Evolutionary conservation across 2,888 invertebrate species (phyloP).

Genomic region (Thereva unica): DNA sequence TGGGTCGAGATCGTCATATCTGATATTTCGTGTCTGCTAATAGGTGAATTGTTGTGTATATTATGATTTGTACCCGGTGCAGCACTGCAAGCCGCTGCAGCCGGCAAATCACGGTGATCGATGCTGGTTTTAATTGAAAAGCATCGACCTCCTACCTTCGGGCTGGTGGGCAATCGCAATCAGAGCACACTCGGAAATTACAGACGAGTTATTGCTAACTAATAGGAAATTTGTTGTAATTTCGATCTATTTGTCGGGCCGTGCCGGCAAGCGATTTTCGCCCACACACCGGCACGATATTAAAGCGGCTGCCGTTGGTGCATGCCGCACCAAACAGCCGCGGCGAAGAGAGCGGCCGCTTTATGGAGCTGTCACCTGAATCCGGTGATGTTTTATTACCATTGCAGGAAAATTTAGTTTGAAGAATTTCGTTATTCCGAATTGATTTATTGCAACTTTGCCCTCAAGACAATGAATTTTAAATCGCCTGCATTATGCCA

Average conservation of each 20-base stretch:
- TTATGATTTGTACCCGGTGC: too few relatives aligned
- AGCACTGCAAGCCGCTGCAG: too few relatives aligned
- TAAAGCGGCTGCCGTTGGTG: too few relatives aligned
- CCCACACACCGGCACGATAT: constrained; percentile 21
- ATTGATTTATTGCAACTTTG: constrained; percentile 12
- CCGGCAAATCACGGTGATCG: too few relatives aligned
- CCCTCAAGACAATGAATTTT: constrained; percentile 15
- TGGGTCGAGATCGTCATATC: too few relatives aligned
- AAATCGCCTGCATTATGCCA: constrained; percentile 2
- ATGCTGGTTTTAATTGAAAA: too few relatives aligned
- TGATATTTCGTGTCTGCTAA: too few relatives aligned
- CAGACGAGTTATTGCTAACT: not conserved
- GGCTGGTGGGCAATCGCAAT: too few relatives aligned
- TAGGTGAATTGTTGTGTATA: too few relatives aligned
- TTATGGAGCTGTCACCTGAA: constrained; percentile 1
- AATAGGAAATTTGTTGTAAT: constrained; percentile 25
- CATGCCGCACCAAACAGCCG: not conserved
- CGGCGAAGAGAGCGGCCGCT: not conserved
- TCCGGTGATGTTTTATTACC: not conserved
- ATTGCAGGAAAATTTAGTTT: not conserved
- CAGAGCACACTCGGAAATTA: too few relatives aligned
- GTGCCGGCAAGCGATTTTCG: not conserved
- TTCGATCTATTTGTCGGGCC: constrained; percentile 26
- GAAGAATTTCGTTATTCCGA: not conserved
- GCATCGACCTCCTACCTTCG: too few relatives aligned